These are phyloP conservation scores for Standfussiana lucernea DNA, from an alignment of 2,888 invertebrate species.

Conservation along the genomic window DNA sequence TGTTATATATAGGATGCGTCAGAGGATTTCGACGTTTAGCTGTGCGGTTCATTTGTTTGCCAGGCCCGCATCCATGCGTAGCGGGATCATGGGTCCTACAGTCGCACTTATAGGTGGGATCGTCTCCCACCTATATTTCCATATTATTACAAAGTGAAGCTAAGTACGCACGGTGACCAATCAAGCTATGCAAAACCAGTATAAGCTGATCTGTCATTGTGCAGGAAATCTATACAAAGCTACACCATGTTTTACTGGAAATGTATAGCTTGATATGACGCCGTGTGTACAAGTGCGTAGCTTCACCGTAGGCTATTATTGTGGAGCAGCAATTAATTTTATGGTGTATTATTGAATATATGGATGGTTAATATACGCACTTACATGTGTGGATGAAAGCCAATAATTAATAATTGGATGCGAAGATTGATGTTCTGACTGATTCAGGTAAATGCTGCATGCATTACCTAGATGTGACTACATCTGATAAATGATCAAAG, in stretches of 20 bases:
- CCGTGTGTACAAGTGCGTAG: not conserved
- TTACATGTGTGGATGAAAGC: not conserved
- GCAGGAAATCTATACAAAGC: not conserved
- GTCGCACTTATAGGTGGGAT: no score
- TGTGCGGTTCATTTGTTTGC: no score
- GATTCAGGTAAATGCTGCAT: not conserved
- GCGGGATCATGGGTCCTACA: no score
- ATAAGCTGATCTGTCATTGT: not conserved
- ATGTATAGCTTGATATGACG: not conserved
- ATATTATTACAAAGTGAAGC: no score
- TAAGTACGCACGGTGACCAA: no score
- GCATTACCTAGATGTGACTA: not conserved
- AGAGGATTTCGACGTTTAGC: no score
- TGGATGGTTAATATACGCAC: not conserved
- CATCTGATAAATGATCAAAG: slow-evolving; percentile 15
- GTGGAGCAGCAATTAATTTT: no score
- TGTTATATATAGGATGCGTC: no score
- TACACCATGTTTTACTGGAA: not conserved
- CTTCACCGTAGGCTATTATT: no score
- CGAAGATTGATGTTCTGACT: not conserved
- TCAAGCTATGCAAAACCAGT: not conserved
- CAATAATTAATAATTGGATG: not conserved
- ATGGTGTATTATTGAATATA: not conserved
- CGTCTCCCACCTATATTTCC: no score
- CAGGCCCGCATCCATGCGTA: no score